phyloP scores from a whole-genome alignment of 1,140 invertebrate species.

The Ostrea edulis region DNA sequence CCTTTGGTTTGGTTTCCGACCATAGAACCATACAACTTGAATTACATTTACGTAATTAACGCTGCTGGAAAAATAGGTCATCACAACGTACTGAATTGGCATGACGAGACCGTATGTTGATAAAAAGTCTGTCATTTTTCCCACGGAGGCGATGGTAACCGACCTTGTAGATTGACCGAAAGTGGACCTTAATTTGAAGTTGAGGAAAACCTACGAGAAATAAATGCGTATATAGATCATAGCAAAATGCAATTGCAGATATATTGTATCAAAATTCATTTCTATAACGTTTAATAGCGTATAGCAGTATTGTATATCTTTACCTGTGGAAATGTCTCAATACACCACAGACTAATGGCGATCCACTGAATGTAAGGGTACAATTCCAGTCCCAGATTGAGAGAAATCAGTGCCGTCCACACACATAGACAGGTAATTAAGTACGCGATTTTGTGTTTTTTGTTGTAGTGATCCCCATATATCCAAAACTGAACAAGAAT shows the following conservation, averaged over 20 bases:
- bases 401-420: constrained; percentile 55
- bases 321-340: constrained; percentile 71
- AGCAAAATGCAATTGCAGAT: neutral
- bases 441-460: constrained; percentile 54
- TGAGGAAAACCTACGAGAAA: constrained; percentile 65
- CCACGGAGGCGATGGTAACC: constrained; percentile 62
- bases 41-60: constrained; percentile 63
- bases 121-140: constrained; percentile 66
- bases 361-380: constrained; percentile 62
- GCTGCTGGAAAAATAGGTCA: constrained; percentile 68
- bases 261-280: neutral
- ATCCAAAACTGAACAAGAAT: constrained; percentile 63
- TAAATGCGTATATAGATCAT: neutral
- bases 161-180: constrained; percentile 62
- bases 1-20: neutral
- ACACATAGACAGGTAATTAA: constrained; percentile 44
- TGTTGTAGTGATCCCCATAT: constrained; percentile 53
- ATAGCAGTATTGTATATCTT: neutral
- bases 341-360: constrained; percentile 66
- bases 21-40: constrained; percentile 64
- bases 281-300: neutral
- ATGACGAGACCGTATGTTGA: constrained; percentile 62
- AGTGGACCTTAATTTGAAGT: constrained; percentile 64
- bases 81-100: constrained; percentile 68
- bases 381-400: constrained; percentile 56